These are phyloP conservation scores for Idaea dimidiata DNA, from an alignment of 2,888 invertebrate genomes.

Conservation along the genomic window DNA sequence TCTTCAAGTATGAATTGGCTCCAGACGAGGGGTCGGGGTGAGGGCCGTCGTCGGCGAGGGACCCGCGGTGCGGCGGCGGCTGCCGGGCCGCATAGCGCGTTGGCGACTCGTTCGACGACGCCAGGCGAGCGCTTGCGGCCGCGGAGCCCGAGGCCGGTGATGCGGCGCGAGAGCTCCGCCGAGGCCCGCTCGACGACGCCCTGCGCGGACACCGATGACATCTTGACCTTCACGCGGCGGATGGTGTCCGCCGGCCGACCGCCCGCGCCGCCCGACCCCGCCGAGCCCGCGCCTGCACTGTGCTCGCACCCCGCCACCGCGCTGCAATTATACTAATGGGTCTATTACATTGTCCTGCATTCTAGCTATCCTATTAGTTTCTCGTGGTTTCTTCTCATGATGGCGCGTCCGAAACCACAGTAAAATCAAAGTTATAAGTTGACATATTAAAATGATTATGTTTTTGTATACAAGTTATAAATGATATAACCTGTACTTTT, in stretches of 20 bases:
- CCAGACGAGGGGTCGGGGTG: slow-evolving; percentile 83
- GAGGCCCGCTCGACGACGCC: slow-evolving; percentile 95
- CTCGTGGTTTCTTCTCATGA: too few relatives aligned
- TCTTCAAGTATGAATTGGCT: slow-evolving; percentile 91
- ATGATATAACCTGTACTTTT: too few relatives aligned
- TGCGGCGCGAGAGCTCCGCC: slow-evolving; percentile 93
- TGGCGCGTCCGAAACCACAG: too few relatives aligned
- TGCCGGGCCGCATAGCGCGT: slow-evolving; percentile 90
- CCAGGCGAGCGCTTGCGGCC: slow-evolving; percentile 81
- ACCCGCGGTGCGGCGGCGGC: slow-evolving; percentile 57
- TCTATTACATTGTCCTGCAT: neutral
- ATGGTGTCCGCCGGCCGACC: slow-evolving; percentile 69
- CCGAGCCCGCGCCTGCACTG: slow-evolving; percentile 53
- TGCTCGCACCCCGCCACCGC: slow-evolving; percentile 77
- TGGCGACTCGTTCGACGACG: slow-evolving; percentile 93
- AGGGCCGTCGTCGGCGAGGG: slow-evolving; percentile 71
- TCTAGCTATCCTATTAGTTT: too few relatives aligned
- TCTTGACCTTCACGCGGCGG: slow-evolving; percentile 78
- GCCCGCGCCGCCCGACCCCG: slow-evolving; percentile 50
- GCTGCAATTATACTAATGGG: slow-evolving; percentile 32
- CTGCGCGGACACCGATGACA: slow-evolving; percentile 93
- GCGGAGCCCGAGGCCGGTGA: slow-evolving; percentile 89
- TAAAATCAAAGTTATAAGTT: too few relatives aligned
- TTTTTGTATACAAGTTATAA: too few relatives aligned
- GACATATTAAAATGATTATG: too few relatives aligned